A percentile compares a stretch with the other conserved stretches of the same genome.
Conservation (phyloP, 2,797 vertebrate genomes). For the Australoheros facetus region DNA sequence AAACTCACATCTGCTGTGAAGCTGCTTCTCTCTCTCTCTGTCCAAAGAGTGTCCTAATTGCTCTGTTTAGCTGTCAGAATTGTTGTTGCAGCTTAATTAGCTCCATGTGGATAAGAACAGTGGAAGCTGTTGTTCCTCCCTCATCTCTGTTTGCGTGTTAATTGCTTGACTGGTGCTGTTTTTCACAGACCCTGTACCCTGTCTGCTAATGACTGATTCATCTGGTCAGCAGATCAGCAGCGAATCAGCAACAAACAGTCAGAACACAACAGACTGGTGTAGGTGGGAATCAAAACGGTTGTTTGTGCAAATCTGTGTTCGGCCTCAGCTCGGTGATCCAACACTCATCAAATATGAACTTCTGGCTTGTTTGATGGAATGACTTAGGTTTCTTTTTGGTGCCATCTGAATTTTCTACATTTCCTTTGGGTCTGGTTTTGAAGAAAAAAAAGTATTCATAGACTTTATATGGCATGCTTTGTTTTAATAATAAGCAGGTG, state of each 20-base stretch:
- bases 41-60: constrained; percentile 50
- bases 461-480: background rate
- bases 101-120: constrained; percentile 8
- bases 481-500: background rate
- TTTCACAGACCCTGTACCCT: constrained; percentile 19
- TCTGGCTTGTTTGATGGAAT: background rate
- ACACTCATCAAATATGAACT: constrained; percentile 11
- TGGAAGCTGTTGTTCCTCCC: constrained; percentile 1
- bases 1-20: constrained; percentile 7
- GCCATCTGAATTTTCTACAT: background rate
- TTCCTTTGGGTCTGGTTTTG: background rate
- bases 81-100: constrained; percentile 62
- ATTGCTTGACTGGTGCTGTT: constrained; percentile 54
- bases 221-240: constrained; percentile 33
- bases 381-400: constrained; percentile 8
- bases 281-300: constrained; percentile 48
- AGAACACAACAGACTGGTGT: constrained; percentile 54
- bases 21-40: background rate
- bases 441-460: background rate
- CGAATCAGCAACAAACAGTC: constrained; percentile 1
- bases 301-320: constrained; percentile 27
- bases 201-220: constrained; percentile 57
- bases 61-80: constrained; percentile 56
- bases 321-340: constrained; percentile 8
- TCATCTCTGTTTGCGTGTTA: constrained; percentile 29